phyloP scores from a whole-genome alignment of 2,797 vertebrate genomes.

The Pantherophis alleghaniensis region DNA sequence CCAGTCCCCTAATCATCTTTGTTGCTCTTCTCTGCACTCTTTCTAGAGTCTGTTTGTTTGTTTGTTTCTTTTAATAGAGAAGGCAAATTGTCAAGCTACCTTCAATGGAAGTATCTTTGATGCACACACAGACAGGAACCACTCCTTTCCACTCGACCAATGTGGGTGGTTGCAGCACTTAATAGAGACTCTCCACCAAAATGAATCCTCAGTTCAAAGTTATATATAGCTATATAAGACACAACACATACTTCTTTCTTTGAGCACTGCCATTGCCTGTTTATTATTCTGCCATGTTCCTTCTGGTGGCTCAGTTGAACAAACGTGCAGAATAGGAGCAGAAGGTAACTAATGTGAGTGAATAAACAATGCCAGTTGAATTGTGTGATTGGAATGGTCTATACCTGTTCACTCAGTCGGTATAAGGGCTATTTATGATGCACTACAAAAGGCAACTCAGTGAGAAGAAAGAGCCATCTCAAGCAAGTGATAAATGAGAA shows the following conservation, averaged over 20 bases:
- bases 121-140: not conserved
- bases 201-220: not conserved
- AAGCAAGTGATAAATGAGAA: not conserved
- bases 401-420: not conserved
- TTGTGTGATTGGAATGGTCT: not conserved
- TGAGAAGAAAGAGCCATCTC: not conserved
- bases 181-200: not conserved
- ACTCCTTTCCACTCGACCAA: not conserved
- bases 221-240: not conserved
- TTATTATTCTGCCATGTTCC: not conserved
- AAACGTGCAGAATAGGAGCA: not conserved
- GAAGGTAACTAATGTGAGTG: not conserved
- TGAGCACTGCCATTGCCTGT: not conserved
- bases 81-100: not conserved
- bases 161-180: not conserved
- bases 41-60: no score
- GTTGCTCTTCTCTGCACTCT: no score
- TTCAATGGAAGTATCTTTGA: not conserved
- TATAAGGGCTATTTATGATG: not conserved
- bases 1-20: no score
- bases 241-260: not conserved
- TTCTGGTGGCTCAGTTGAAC: not conserved
- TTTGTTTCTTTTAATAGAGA: not conserved
- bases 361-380: not conserved
- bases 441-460: not conserved